These are phyloP conservation scores for Sebastes nivosus DNA, from an alignment of 2,797 vertebrate species.

Conservation along the genomic window DNA sequence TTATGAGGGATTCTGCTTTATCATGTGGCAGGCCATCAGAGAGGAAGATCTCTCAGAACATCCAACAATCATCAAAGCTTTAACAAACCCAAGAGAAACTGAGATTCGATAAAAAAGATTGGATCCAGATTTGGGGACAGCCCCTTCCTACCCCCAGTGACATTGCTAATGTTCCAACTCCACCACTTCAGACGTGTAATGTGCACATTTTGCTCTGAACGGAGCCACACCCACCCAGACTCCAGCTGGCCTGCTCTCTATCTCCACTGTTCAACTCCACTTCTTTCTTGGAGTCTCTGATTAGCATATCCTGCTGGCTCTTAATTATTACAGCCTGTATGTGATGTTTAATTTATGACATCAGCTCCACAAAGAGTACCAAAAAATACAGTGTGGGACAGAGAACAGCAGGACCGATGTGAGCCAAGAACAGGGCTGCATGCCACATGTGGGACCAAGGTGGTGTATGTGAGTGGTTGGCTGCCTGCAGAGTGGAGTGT, in stretches of 20 bases:
- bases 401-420: conserved; percentile 41
- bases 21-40: conserved; percentile 14
- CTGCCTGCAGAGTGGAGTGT: conserved; percentile 38
- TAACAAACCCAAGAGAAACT: conserved; percentile 25
- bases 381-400: conserved; percentile 43
- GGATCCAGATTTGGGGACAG: conserved; percentile 40
- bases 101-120: conserved; percentile 19
- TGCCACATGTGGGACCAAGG: conserved; percentile 68
- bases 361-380: conserved; percentile 54
- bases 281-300: conserved; percentile 47
- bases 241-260: conserved; percentile 34
- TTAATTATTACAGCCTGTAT: conserved; percentile 70
- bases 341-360: conserved; percentile 77
- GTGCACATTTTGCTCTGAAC: conserved; percentile 26
- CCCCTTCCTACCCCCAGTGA: conserved; percentile 6
- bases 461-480: conserved; percentile 8
- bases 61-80: conserved; percentile 41
- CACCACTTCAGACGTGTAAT: conserved; percentile 39
- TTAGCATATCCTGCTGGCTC: conserved; percentile 62
- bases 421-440: conserved; percentile 65
- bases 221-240: conserved; percentile 19
- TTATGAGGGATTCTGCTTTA: conserved; percentile 6
- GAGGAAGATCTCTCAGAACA: neutral
- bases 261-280: conserved; percentile 24
- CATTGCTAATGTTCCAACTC: conserved; percentile 16